Percentiles rank a stretch among this genome's conserved stretches.
These are phyloP conservation scores for Melolontha melolontha DNA, from an alignment of 2,888 invertebrate genomes.

Conservation along the genomic window DNA sequence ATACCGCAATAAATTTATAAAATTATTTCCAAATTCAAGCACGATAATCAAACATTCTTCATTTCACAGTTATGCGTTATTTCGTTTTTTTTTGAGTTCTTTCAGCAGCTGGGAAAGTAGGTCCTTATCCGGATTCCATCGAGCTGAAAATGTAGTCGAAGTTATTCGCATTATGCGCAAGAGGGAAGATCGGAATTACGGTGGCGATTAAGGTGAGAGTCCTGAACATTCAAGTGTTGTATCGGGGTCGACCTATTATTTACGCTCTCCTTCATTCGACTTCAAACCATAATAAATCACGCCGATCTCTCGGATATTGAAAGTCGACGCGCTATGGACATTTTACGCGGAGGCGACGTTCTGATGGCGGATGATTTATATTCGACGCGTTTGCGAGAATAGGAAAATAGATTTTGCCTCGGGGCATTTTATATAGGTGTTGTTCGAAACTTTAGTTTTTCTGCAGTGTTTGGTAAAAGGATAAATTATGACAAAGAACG, in stretches of 20 bases:
- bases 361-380: constrained; percentile 17
- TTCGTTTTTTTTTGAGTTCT: not conserved
- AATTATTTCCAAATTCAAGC: too few relatives aligned
- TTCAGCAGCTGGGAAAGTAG: not conserved
- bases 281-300: constrained; percentile 32
- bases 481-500: too few relatives aligned
- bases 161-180: constrained; percentile 24
- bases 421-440: not conserved
- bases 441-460: too few relatives aligned
- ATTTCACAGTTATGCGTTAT: not conserved
- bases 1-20: too few relatives aligned
- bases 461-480: too few relatives aligned
- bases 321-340: constrained; percentile 28
- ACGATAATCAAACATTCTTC: too few relatives aligned
- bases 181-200: constrained; percentile 17
- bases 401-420: not conserved
- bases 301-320: constrained; percentile 30
- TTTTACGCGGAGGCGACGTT: constrained; percentile 17
- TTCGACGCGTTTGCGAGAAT: not conserved
- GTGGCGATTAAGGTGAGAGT: constrained; percentile 19
- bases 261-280: constrained; percentile 14
- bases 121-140: constrained; percentile 1
- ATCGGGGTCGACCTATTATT: constrained; percentile 35
- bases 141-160: constrained; percentile 12
- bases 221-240: constrained; percentile 29